Percentiles rank a stretch among this genome's conserved stretches.
Evolutionary conservation across 2,113 vertebrate genomes (phyloP).

Genomic region (Phalacrocorax pelagicus): DNA sequence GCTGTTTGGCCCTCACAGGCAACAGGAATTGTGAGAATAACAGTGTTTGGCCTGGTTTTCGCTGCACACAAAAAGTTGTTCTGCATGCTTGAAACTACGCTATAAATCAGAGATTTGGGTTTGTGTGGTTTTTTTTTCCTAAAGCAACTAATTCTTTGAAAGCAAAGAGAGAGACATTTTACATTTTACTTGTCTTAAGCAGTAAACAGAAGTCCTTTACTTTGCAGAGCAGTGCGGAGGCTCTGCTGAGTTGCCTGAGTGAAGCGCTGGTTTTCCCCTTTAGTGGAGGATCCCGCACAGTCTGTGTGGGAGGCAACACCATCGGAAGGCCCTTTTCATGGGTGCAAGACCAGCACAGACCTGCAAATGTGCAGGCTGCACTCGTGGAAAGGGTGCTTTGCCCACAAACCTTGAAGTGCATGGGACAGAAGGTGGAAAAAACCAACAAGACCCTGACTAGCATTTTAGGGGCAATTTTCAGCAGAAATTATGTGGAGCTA

Average conservation of each 20-base stretch:
- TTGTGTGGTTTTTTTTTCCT: not conserved
- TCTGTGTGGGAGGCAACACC: fast-evolving
- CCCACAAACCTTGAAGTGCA: not conserved
- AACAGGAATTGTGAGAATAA: not conserved
- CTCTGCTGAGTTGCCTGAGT: not conserved
- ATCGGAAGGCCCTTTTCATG: fast-evolving
- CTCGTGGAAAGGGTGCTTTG: not conserved
- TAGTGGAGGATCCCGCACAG: not conserved
- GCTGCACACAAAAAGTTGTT: not conserved
- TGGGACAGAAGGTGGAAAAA: not conserved
- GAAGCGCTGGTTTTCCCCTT: not conserved
- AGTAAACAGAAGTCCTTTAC: not conserved
- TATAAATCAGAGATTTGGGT: not conserved
- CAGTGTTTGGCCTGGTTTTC: not conserved
- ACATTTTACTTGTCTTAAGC: not conserved
- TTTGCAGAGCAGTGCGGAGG: not conserved
- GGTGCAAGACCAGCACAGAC: not conserved
- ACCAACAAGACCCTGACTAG: not conserved
- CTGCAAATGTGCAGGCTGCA: fast-evolving
- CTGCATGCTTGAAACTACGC: not conserved
- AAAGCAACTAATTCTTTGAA: not conserved
- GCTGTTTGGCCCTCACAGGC: not conserved
- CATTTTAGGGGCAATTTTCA: not conserved
- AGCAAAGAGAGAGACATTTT: not conserved
- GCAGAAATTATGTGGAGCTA: not conserved